Evolutionary conservation across 1,140 invertebrate genomes (phyloP), one percentile per base, ranked within the genome.

Genomic region (Polyergus mexicanus): DNA sequence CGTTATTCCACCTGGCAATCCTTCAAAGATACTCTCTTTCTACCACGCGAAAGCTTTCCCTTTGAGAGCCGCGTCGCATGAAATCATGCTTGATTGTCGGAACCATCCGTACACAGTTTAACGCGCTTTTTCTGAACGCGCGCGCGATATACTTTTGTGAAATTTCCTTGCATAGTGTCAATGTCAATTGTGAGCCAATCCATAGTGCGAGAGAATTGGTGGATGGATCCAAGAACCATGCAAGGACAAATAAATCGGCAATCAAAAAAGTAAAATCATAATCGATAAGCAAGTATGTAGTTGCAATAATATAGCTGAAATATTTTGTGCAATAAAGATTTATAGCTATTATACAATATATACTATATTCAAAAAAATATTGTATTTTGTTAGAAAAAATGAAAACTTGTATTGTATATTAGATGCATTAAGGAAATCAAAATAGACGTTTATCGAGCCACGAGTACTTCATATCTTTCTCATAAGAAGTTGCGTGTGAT

Each of bases 171-270:
- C 28, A n/a, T 54, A 32, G 32, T 13, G 8, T 16, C 44, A 78
- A 25, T n/a, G n/a, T 68, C 16, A 75, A 38, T 77, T n/a, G 16
- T 22, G 13, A 38, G 7, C 11, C 3, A 72, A 44, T 72, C 38
- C 8, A n/a, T 78, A 3, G 5, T 72, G 51, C 54, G 1, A 72
- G 8, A 74, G n/a, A 51, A 2, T 51, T 47, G 35, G 28, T 56
- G 65, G 75, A 88, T 85, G 86, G 68, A 71, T 85, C 88, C 86
- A 88, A 88, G 66, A 85, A 88, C 19, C 86, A 85, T 72, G 87
- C 63, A 60, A 28, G n/a, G 11, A 88, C 19, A 84, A 87, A 65
- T 51, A 86, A 63, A 81, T 84, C 56, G 74, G 41, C n/a, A 65
- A 56, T 16, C 11, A 41, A 32, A 60, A 28, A 72, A 0, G n/a